These are phyloP conservation scores for Abrostola tripartita DNA, from an alignment of 2,888 invertebrate species.

Conservation along the genomic window DNA sequence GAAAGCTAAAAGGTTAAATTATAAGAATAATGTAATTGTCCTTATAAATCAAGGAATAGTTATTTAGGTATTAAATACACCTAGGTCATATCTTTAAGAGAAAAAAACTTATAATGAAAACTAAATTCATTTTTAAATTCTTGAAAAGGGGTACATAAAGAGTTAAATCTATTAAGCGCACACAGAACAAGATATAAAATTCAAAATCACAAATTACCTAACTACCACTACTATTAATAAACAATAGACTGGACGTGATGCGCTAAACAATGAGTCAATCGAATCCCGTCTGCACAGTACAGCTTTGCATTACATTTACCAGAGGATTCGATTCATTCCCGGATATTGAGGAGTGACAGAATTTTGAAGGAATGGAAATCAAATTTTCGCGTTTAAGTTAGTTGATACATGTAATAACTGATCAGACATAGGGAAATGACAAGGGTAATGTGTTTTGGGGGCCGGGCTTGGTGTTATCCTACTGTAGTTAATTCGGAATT, in stretches of 20 bases:
- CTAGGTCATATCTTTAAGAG: too few relatives aligned
- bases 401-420: slow-evolving; percentile 72
- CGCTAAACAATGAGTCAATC: slow-evolving; percentile 8
- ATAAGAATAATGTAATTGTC: too few relatives aligned
- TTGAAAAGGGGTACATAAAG: too few relatives aligned
- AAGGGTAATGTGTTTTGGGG: slow-evolving; percentile 55
- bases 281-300: slow-evolving; percentile 32
- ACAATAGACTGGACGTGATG: neutral
- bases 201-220: too few relatives aligned
- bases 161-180: too few relatives aligned
- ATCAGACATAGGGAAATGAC: slow-evolving; percentile 65
- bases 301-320: slow-evolving; percentile 45
- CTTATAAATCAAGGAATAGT: too few relatives aligned
- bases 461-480: slow-evolving; percentile 2
- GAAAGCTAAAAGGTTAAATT: too few relatives aligned
- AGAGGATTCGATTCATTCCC: slow-evolving; percentile 72
- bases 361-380: slow-evolving; percentile 71
- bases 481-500: slow-evolving; percentile 6
- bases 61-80: too few relatives aligned
- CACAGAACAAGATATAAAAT: too few relatives aligned
- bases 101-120: too few relatives aligned
- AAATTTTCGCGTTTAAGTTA: slow-evolving; percentile 61
- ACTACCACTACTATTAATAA: too few relatives aligned
- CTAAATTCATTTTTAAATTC: too few relatives aligned
- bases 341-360: slow-evolving; percentile 79